Percentiles rank a stretch among this genome's conserved stretches.
These are phyloP conservation scores for Anarsia innoxiella DNA, from an alignment of 2,888 invertebrate species.

Conservation along the genomic window DNA sequence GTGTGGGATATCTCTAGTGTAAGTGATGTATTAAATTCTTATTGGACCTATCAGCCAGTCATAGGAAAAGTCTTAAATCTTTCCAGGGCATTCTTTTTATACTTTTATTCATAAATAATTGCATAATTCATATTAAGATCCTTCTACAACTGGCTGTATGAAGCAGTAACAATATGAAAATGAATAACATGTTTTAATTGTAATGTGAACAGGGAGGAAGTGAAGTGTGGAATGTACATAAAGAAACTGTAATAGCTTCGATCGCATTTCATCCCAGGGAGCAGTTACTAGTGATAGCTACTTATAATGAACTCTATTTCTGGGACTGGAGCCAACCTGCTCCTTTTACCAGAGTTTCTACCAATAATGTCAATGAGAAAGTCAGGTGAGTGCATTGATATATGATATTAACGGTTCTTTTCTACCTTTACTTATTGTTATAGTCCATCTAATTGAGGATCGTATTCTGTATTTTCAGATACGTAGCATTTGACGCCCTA, in stretches of 20 bases:
- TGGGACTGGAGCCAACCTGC: constrained; percentile 91
- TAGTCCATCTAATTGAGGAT: no score
- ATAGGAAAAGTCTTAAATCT: no score
- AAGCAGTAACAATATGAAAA: no score
- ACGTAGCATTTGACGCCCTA: constrained; percentile 87
- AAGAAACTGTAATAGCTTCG: constrained; percentile 86
- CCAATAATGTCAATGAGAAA: constrained; percentile 86
- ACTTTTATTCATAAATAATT: no score
- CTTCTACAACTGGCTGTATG: no score
- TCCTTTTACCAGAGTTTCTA: constrained; percentile 83
- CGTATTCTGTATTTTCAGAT: constrained; percentile 79
- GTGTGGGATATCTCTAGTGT: constrained; percentile 85
- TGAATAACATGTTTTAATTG: no score
- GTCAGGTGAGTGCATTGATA: constrained; percentile 75
- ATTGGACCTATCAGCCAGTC: no score
- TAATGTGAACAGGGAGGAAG: constrained; percentile 91
- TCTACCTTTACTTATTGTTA: not conserved
- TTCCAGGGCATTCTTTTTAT: no score
- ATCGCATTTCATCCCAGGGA: constrained; percentile 91
- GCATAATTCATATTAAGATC: no score
- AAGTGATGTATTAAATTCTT: no score
- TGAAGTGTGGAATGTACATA: constrained; percentile 86
- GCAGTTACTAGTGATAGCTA: constrained; percentile 88
- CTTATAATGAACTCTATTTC: constrained; percentile 88
- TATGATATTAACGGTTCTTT: not conserved